Conservation (phyloP, 2,888 invertebrate genomes). For the Oeneis ivallda region DNA sequence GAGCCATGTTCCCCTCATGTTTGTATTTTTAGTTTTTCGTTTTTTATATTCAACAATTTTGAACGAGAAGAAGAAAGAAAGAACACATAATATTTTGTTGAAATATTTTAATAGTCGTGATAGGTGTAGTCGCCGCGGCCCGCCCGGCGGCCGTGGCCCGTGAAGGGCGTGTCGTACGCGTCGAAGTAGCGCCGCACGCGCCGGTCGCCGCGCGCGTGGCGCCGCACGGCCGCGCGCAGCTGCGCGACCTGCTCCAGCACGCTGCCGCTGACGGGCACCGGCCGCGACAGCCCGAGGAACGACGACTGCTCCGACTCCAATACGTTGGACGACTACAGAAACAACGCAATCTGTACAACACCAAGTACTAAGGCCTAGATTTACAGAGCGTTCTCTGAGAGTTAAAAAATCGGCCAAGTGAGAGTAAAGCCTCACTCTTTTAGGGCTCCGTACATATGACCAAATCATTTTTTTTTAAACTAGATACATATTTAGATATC, state of each 20-base stretch:
- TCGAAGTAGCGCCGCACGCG: constrained; percentile 64
- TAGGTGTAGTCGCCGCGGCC: constrained; percentile 19
- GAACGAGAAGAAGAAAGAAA: no score
- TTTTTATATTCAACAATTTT: no score
- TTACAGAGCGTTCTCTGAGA: no score
- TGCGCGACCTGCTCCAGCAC: constrained; percentile 57
- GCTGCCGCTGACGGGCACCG: constrained; percentile 48
- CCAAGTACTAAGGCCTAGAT: no score
- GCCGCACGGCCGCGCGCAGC: constrained; percentile 50
- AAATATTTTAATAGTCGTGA: constrained; percentile 13
- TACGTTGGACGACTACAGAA: constrained; percentile 49
- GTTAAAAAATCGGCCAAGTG: no score
- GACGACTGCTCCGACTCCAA: constrained; percentile 59
- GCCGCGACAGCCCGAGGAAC: constrained; percentile 61
- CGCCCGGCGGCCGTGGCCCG: constrained; percentile 38
- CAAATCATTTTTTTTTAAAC: no score
- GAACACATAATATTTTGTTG: no score
- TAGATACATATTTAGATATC: no score
- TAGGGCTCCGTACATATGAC: no score
- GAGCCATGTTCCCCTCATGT: no score
- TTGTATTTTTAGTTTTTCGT: no score
- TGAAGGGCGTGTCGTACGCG: constrained; percentile 60
- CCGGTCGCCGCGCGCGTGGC: constrained; percentile 53
- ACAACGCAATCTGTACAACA: neutral
- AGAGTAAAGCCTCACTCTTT: no score